Evolutionary conservation across 2,888 invertebrate genomes (phyloP).

Genomic region (Xanthia togata): DNA sequence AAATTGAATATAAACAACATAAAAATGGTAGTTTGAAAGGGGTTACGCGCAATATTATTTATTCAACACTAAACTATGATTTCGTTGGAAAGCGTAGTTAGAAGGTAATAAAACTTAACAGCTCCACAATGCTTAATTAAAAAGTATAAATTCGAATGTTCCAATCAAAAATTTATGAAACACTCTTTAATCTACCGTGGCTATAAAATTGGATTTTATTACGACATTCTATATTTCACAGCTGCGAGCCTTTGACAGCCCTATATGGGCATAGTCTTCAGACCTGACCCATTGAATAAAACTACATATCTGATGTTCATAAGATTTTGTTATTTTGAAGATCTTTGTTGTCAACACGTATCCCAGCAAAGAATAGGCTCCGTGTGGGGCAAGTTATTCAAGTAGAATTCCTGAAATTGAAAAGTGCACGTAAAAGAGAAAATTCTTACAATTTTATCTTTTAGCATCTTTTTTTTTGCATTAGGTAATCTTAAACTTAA

Average conservation of each 20-base stretch:
- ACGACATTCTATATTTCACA: slow-evolving; percentile 53
- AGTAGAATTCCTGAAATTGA: neutral
- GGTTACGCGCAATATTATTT: slow-evolving; percentile 52
- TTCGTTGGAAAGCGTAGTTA: slow-evolving; percentile 52
- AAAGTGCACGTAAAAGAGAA: neutral
- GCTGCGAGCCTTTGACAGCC: slow-evolving; percentile 20
- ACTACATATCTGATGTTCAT: neutral
- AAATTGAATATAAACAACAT: slow-evolving; percentile 56
- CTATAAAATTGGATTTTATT: slow-evolving; percentile 66
- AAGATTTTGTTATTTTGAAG: neutral
- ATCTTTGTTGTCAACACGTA: neutral
- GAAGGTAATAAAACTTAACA: slow-evolving; percentile 65
- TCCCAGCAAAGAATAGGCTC: neutral
- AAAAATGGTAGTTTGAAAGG: slow-evolving; percentile 49
- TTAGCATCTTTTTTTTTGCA: too few species aligned
- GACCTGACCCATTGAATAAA: neutral
- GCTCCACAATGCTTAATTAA: slow-evolving; percentile 70
- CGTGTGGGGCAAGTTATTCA: neutral
- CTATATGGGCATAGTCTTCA: slow-evolving; percentile 14
- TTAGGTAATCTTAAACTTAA: too few species aligned
- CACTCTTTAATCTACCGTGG: slow-evolving; percentile 54
- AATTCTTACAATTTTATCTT: neutral
- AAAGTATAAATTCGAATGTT: slow-evolving; percentile 65
- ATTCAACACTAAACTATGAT: slow-evolving; percentile 54
- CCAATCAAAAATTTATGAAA: slow-evolving; percentile 71